These are phyloP conservation scores for Syrista parreyssii DNA, from an alignment of 2,888 invertebrate genomes.

Conservation along the genomic window DNA sequence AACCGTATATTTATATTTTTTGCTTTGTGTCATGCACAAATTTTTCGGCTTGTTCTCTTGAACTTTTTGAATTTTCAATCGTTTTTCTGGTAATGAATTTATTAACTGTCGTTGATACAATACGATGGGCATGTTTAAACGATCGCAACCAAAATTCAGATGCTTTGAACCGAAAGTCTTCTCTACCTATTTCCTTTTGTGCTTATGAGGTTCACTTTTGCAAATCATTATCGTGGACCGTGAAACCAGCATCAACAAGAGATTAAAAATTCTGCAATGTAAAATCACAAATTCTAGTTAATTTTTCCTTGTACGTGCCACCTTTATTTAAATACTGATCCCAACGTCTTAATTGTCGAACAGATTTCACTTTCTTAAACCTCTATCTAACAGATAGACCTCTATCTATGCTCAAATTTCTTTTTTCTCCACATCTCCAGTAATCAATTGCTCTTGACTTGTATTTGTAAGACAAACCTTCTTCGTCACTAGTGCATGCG, in stretches of 20 bases:
- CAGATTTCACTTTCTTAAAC: neutral
- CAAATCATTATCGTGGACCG: conserved; percentile 5
- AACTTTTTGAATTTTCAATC: neutral
- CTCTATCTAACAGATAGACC: neutral
- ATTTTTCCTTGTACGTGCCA: conserved; percentile 16
- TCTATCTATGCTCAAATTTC: conserved; percentile 7
- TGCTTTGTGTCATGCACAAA: neutral
- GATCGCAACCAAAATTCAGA: conserved; percentile 7
- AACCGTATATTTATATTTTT: conserved; percentile 21
- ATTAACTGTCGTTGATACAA: conserved; percentile 16
- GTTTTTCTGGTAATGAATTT: conserved; percentile 11
- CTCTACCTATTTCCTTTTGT: neutral
- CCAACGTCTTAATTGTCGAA: conserved; percentile 10
- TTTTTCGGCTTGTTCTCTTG: neutral
- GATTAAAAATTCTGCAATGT: neutral
- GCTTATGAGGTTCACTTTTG: conserved; percentile 6
- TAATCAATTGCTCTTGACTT: conserved; percentile 16
- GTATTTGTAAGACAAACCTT: conserved; percentile 7
- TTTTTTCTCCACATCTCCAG: conserved; percentile 17
- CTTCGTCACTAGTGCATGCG: neutral
- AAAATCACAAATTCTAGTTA: conserved; percentile 9
- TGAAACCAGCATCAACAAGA: conserved; percentile 6
- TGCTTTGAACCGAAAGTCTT: conserved; percentile 9
- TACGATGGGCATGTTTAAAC: conserved; percentile 16
- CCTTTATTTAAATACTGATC: conserved; percentile 10